Evolutionary conservation across 2,113 vertebrate species (phyloP), one percentile per base, ranked within the genome.

Genomic region (Dromiciops gliroides): DNA sequence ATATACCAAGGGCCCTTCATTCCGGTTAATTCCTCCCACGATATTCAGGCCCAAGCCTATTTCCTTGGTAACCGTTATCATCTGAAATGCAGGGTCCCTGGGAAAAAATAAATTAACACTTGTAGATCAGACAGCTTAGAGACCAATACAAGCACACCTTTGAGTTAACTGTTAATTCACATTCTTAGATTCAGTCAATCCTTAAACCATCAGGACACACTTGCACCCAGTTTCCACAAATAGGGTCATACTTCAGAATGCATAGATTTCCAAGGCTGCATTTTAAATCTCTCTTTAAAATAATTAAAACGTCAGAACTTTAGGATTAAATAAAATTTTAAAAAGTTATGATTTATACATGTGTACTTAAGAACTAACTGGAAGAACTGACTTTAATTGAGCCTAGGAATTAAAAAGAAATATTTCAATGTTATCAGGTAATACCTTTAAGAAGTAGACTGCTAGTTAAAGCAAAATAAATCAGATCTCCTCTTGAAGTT

Each of bases 1-100:
- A 95, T 99, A 99, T 50, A 99, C 99, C 99, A 99, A 99, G 93
- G 99, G 99, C 26, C 99, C 99, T 97, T 99, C 99, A 12, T 98
- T 98, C 89, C 98, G 99, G 98, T 99, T 99, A 95, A 99, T 99
- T 94, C 99, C 99, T 93, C 99, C 99, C 67, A 98, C 98, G 94
- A 99, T 98, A 98, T 99, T 98, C 97, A 99, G 98, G 91, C 99
- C 99, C 23, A 99, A 98, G 89, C 98, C 99, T 23, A 99, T 98
- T 98, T 98, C 99, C 98, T 99, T 99, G 98, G 98, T 98, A 95
- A 99, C 97, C 52, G 98, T 99, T 95, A 99, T 99, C 96, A 99
- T 98, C 98, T 99, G 99, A 98, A 99, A 99, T 50, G 99, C 97
- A 93, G 98, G 98, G 67, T 99, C 98, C 88, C 99, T 99, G 97